These are phyloP conservation scores for Chymomyza costata DNA, from an alignment of 1,140 invertebrate genomes.

Conservation along the genomic window DNA sequence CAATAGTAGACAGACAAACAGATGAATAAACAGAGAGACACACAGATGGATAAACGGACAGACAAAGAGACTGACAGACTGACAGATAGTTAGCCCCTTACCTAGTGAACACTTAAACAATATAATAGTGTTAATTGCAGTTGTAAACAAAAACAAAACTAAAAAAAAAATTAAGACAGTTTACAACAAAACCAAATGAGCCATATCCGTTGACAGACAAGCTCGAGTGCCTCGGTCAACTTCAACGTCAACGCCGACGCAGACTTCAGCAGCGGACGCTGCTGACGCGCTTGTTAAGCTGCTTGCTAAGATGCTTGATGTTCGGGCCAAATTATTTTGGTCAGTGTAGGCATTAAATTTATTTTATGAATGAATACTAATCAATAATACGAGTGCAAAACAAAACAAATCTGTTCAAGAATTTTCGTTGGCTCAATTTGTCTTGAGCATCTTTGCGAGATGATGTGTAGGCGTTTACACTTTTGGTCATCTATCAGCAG, in stretches of 20 bases:
- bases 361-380: constrained; percentile 52
- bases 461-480: constrained; percentile 28
- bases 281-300: constrained; percentile 5
- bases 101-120: constrained; percentile 20
- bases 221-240: constrained; percentile 1
- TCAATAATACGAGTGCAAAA: constrained; percentile 42
- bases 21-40: background rate
- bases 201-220: constrained; percentile 15
- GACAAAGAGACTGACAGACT: too few relatives aligned
- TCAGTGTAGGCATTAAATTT: constrained; percentile 34
- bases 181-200: constrained; percentile 32
- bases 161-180: constrained; percentile 15
- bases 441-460: constrained; percentile 34
- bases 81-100: too few relatives aligned
- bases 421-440: constrained; percentile 49
- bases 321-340: constrained; percentile 18
- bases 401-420: constrained; percentile 40
- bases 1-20: background rate
- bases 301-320: constrained; percentile 9
- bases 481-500: constrained; percentile 42
- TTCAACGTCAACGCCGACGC: background rate
- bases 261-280: background rate
- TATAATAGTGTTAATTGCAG: constrained; percentile 54
- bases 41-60: background rate
- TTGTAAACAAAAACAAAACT: constrained; percentile 12